These are phyloP conservation scores for Galeopsomyia nigrocyanea DNA, from an alignment of 2,888 invertebrate species.

Conservation along the genomic window DNA sequence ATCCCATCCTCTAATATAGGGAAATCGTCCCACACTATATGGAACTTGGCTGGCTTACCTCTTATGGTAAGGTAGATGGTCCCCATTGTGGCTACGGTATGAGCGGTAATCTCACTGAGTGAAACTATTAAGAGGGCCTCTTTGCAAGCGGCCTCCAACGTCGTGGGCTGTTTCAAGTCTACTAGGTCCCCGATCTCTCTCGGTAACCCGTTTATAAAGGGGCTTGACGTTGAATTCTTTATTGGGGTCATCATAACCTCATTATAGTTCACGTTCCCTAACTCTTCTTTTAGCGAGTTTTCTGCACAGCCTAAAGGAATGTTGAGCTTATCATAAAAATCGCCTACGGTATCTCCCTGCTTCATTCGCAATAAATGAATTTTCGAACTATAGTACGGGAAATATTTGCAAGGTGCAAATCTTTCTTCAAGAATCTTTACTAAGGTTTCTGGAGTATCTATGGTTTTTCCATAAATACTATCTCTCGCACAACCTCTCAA, in stretches of 20 bases:
- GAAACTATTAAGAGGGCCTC: too few relatives aligned
- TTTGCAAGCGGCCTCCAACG: too few relatives aligned
- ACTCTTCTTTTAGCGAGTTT: neutral
- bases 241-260: neutral
- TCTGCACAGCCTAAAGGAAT: neutral
- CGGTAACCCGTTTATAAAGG: neutral
- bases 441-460: too few relatives aligned
- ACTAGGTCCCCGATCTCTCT: neutral
- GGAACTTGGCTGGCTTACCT: neutral
- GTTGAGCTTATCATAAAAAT: neutral
- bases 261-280: neutral
- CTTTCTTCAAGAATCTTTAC: neutral
- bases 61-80: neutral
- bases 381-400: neutral
- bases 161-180: too few relatives aligned
- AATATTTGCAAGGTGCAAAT: neutral
- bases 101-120: neutral
- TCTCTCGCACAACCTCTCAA: too few relatives aligned
- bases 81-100: neutral
- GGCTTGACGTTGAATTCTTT: neutral
- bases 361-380: neutral
- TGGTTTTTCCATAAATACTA: too few relatives aligned
- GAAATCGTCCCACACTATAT: constrained; percentile 25
- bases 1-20: constrained; percentile 19
- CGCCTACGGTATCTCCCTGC: neutral